Base-by-base conservation (phyloP, 2,888 invertebrate species). In the Nebria brevicollis region DNA sequence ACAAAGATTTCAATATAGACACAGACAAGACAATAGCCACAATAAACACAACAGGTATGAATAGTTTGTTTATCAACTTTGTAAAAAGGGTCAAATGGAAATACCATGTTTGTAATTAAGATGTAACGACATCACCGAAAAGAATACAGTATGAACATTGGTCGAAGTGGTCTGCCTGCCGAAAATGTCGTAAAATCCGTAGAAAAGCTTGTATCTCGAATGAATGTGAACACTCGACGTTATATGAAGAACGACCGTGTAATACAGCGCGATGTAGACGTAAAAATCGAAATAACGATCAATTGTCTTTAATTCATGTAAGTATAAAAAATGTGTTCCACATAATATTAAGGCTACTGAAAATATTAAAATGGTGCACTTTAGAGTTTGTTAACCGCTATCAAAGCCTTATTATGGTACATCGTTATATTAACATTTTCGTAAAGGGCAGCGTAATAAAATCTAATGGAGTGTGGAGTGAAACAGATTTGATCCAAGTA, bases 141-240 rank as follows among this genome's bases (percentile, higher is more conserved):
- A 34, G 34, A 34, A 34, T 34, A 34, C 15, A 79, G 65, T 85
- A 83, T 77, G 82, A 84, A 26, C 85, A 86, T 42, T 89, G 88
- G 89, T 85, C 87, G 1, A 83, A 86, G 6, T 89, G 88, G 88
- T 86, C 87, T 42, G 84, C 86, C 78, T 89, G 89, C 83, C 84
- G 86, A 41, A 85, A 87, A 78, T 89, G 92, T 70, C 90, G 93
- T 20, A 95, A 94, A 85, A 93, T 94, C 3, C 92, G 93, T 84
- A 96, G 97, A 96, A 94, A 94, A 81, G 90, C 92, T 42, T 97
- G 97, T 81, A 83, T 86, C 10, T 85, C 84, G 72, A 83, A 84
- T 1, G 84, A 82, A 77, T 88, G 88, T 82, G 85, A 85, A 77
- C 84, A 86, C 11, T 87, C 87, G 77, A 86, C 82, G 83, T 86